Percentiles rank a stretch among this genome's conserved stretches.
phyloP scores from a whole-genome alignment of 2,888 invertebrate species.

The Artemia sinica region DNA sequence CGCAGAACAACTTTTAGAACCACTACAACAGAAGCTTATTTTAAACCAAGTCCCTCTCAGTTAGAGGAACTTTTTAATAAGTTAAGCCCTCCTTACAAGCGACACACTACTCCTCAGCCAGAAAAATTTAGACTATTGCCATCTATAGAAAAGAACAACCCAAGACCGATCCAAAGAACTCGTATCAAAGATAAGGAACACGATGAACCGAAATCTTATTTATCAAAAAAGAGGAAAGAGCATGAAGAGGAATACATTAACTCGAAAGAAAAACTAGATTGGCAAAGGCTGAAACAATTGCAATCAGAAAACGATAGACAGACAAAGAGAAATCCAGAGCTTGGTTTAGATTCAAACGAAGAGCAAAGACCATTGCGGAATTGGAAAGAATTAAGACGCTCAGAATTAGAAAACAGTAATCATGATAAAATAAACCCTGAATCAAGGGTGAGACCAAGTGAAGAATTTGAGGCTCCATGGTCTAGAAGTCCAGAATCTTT shows the following conservation, averaged over 20 bases:
- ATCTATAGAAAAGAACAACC: background rate
- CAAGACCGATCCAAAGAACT: constrained; percentile 8
- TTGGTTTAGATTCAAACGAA: too few relatives aligned
- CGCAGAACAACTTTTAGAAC: background rate
- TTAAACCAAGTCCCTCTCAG: background rate
- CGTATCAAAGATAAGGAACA: background rate
- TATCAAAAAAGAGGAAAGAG: background rate
- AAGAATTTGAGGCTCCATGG: too few relatives aligned
- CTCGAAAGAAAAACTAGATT: too few relatives aligned
- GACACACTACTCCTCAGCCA: background rate
- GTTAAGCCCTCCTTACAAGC: background rate
- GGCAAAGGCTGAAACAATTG: too few relatives aligned
- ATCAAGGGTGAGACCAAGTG: too few relatives aligned
- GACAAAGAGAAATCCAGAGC: too few relatives aligned
- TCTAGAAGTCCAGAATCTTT: too few relatives aligned
- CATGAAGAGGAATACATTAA: background rate
- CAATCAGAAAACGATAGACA: too few relatives aligned
- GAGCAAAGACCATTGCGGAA: too few relatives aligned
- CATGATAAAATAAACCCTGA: too few relatives aligned
- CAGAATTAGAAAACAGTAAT: too few relatives aligned
- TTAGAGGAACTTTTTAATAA: constrained; percentile 4
- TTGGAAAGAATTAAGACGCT: too few relatives aligned
- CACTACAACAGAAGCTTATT: background rate
- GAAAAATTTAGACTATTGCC: constrained; percentile 1
- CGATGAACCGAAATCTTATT: background rate